These are phyloP conservation scores for Platichthys flesus DNA, from an alignment of 2,113 vertebrate species.

Conservation along the genomic window DNA sequence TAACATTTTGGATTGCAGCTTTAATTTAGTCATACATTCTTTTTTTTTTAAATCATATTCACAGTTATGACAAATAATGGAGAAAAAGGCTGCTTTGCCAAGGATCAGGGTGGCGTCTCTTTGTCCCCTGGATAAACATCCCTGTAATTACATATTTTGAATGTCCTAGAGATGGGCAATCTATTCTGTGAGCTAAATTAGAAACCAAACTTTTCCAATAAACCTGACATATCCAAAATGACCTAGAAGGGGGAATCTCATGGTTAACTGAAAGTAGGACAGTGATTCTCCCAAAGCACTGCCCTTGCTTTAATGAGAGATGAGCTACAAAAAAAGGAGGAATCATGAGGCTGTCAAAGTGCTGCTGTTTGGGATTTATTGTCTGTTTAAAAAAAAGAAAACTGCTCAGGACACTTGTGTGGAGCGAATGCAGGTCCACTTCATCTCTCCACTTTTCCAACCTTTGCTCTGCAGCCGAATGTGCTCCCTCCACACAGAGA, in stretches of 20 bases:
- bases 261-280: constrained; percentile 70
- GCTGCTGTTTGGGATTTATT: constrained; percentile 59
- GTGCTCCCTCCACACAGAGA: constrained; percentile 33
- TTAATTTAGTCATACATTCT: constrained; percentile 19
- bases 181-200: constrained; percentile 40
- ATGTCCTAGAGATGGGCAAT: constrained; percentile 29
- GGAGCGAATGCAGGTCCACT: constrained; percentile 29
- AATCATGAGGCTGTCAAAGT: constrained; percentile 50
- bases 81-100: not conserved
- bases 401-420: constrained; percentile 45
- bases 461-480: constrained; percentile 67
- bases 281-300: constrained; percentile 55
- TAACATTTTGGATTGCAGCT: not conserved
- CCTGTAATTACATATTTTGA: constrained; percentile 41
- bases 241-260: constrained; percentile 55
- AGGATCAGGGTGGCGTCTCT: constrained; percentile 16
- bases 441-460: constrained; percentile 55
- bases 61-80: not conserved
- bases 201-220: constrained; percentile 53
- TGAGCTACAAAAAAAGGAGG: constrained; percentile 21
- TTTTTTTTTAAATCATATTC: not conserved
- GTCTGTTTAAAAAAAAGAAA: constrained; percentile 9
- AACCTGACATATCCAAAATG: constrained; percentile 50
- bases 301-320: constrained; percentile 60
- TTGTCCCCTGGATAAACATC: constrained; percentile 29